Conservation (phyloP, 2,113 vertebrate genomes). For the Hippocampus mohnikei region DNA sequence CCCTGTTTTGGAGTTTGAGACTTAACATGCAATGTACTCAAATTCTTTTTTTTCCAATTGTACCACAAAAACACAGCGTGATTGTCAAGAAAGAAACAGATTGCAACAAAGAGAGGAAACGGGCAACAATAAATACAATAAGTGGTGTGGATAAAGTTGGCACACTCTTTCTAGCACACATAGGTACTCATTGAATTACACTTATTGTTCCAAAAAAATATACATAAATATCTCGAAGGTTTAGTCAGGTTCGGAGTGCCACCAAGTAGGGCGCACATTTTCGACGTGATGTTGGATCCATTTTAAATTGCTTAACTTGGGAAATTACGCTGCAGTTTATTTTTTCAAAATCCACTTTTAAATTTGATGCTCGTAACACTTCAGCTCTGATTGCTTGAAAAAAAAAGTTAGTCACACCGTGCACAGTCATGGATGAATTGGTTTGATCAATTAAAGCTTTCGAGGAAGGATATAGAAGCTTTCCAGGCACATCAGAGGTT, state of each 20-base stretch:
- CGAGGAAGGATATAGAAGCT: background rate
- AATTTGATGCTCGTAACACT: background rate
- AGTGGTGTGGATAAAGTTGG: too few relatives aligned
- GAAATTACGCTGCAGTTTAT: background rate
- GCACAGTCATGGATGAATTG: background rate
- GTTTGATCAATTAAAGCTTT: background rate
- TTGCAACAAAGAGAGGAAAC: too few relatives aligned
- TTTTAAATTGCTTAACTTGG: background rate
- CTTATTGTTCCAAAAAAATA: too few relatives aligned
- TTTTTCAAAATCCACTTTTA: background rate
- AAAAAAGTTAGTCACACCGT: background rate
- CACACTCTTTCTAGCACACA: too few relatives aligned
- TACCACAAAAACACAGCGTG: too few relatives aligned
- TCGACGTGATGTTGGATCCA: background rate
- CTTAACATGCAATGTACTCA: too few relatives aligned
- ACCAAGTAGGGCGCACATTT: background rate
- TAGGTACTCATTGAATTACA: too few relatives aligned
- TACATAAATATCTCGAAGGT: too few relatives aligned
- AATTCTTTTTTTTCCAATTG: too few relatives aligned
- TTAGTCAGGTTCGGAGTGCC: background rate
- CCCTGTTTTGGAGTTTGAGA: too few relatives aligned
- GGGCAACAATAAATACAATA: too few relatives aligned
- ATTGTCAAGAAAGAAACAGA: too few relatives aligned
- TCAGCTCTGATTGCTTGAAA: background rate
- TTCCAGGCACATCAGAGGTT: conserved; percentile 32